Percentiles rank a stretch among this genome's conserved stretches.
These are phyloP conservation scores for Leucopsar rothschildi DNA, from an alignment of 2,113 vertebrate genomes.

Conservation along the genomic window DNA sequence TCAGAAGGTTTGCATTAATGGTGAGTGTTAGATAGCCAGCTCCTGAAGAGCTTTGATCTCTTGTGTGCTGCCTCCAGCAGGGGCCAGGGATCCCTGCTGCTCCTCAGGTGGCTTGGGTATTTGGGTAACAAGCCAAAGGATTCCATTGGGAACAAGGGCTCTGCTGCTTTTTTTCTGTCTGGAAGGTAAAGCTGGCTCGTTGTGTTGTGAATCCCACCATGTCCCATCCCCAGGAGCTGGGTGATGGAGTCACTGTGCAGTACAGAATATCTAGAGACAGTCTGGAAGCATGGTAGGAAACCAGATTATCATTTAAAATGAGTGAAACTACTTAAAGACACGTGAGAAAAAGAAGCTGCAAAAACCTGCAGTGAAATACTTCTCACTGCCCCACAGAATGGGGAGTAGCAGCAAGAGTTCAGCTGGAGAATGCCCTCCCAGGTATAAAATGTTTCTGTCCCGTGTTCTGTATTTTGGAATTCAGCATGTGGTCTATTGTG, in stretches of 20 bases:
- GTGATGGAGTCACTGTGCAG: background rate
- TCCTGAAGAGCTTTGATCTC: background rate
- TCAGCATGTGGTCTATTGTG: background rate
- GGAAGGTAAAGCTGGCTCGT: background rate
- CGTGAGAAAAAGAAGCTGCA: background rate
- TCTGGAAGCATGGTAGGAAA: background rate
- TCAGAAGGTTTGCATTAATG: background rate
- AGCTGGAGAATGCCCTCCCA: background rate
- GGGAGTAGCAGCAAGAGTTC: background rate
- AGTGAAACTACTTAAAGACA: background rate
- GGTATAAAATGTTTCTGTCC: background rate
- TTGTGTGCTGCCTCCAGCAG: background rate
- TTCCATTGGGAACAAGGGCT: background rate
- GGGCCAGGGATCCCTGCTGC: background rate
- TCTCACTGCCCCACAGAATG: background rate
- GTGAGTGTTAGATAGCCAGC: background rate
- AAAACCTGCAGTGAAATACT: background rate
- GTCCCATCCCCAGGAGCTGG: background rate
- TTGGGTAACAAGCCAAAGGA: background rate
- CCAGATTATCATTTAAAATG: background rate
- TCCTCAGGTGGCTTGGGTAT: background rate
- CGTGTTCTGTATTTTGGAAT: fast-evolving
- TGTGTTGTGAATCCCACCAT: background rate
- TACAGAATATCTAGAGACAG: background rate
- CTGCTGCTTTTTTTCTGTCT: background rate